A percentile compares a stretch with the other conserved stretches of the same genome.
Conservation (phyloP, 2,113 vertebrate genomes). For the Myrmecobius fasciatus region DNA sequence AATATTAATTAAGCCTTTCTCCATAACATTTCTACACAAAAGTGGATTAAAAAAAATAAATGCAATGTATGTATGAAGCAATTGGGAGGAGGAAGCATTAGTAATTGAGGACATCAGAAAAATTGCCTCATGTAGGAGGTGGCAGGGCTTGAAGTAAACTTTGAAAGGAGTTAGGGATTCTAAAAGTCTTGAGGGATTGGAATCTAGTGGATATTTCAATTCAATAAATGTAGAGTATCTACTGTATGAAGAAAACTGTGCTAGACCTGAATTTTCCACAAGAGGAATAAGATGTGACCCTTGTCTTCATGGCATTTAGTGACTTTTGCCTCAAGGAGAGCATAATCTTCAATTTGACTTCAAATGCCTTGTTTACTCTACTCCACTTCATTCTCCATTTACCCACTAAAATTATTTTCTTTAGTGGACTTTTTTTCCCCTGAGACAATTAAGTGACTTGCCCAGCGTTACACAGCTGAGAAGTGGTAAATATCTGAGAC, state of each 20-base stretch:
- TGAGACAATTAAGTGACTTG: no score
- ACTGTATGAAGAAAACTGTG: not conserved
- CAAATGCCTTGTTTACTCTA: not conserved
- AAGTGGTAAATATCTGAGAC: no score
- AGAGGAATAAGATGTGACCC: not conserved
- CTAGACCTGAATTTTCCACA: not conserved
- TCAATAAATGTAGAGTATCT: not conserved
- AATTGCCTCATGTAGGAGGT: not conserved
- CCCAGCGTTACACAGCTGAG: no score
- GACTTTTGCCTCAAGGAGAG: not conserved
- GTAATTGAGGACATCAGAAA: not conserved
- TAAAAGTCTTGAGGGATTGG: not conserved
- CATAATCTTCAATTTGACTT: not conserved
- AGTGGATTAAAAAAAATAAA: not conserved
- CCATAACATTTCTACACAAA: not conserved
- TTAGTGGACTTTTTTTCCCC: no score
- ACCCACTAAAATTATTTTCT: not conserved
- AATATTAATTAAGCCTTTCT: not conserved
- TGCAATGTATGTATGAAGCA: not conserved
- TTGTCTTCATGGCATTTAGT: no score
- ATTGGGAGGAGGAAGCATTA: not conserved
- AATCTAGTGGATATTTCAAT: not conserved
- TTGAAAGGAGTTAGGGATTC: not conserved
- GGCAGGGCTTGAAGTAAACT: not conserved
- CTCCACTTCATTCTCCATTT: not conserved